A percentile compares a stretch with the other conserved stretches of the same genome.
phyloP scores from a whole-genome alignment of 2,797 vertebrate species.

The Myotis findleyi region DNA sequence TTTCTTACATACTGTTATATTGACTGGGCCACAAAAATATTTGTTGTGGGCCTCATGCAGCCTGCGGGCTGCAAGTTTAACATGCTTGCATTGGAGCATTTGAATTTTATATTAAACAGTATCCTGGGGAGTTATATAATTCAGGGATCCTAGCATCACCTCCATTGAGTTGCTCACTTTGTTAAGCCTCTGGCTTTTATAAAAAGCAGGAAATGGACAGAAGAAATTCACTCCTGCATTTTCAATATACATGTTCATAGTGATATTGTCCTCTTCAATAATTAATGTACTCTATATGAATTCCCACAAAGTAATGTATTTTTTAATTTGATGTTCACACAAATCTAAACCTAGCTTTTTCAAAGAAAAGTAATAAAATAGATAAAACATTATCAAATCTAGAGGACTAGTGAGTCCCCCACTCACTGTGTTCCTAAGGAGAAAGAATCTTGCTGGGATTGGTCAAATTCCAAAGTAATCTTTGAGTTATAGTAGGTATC shows the following conservation, averaged over 20 bases:
- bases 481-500: background rate
- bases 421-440: background rate
- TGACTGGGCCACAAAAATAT: too few relatives aligned
- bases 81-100: background rate
- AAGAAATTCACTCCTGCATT: background rate
- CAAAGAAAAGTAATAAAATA: slow-evolving; percentile 24
- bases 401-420: background rate
- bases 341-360: background rate
- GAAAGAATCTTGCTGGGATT: background rate
- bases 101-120: background rate
- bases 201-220: background rate
- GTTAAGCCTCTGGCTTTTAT: slow-evolving; percentile 2
- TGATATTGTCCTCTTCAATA: background rate
- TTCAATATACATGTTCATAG: background rate
- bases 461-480: slow-evolving; percentile 19
- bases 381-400: background rate
- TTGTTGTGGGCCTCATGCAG: too few relatives aligned
- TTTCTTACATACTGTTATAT: too few relatives aligned
- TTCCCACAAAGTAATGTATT: background rate
- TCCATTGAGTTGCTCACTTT: background rate
- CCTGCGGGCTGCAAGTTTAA: too few relatives aligned
- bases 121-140: slow-evolving; percentile 14
- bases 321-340: slow-evolving; percentile 7
- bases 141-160: background rate
- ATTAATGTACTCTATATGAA: background rate